phyloP scores from a whole-genome alignment of 2,888 invertebrate species.

The Macroteleia sp. region DNA sequence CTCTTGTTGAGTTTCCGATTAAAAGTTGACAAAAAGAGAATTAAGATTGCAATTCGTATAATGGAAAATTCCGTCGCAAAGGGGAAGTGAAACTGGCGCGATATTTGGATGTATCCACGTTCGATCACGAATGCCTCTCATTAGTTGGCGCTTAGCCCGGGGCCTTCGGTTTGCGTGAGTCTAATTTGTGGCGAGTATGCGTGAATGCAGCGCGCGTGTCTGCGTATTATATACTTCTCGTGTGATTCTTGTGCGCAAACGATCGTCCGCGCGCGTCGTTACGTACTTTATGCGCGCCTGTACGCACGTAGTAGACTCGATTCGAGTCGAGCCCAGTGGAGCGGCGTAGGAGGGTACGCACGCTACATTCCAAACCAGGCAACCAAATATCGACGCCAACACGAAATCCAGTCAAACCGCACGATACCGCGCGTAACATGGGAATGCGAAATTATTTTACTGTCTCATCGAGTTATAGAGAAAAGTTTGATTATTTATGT shows the following conservation, averaged over 20 bases:
- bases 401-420: background rate
- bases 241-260: slow-evolving; percentile 60
- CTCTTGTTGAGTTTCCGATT: too few relatives aligned
- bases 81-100: slow-evolving; percentile 49
- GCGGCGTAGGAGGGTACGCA: slow-evolving; percentile 37
- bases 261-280: slow-evolving; percentile 50
- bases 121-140: slow-evolving; percentile 76
- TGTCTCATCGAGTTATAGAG: too few relatives aligned
- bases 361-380: slow-evolving; percentile 30
- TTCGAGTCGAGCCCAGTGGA: slow-evolving; percentile 1
- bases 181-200: slow-evolving; percentile 79
- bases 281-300: slow-evolving; percentile 42
- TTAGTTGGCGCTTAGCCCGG: slow-evolving; percentile 80
- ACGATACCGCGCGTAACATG: slow-evolving; percentile 1
- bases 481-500: too few relatives aligned
- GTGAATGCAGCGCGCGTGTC: slow-evolving; percentile 70
- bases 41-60: slow-evolving; percentile 2
- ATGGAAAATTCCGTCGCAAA: slow-evolving; percentile 29
- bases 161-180: slow-evolving; percentile 79
- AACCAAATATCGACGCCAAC: slow-evolving; percentile 1
- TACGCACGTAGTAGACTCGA: slow-evolving; percentile 26
- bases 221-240: slow-evolving; percentile 47
- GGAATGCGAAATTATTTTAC: background rate
- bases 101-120: slow-evolving; percentile 58
- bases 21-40: too few relatives aligned